Percentiles rank a stretch among this genome's conserved stretches.
Evolutionary conservation across 2,113 vertebrate species (phyloP).

Genomic region (Neotoma lepida): DNA sequence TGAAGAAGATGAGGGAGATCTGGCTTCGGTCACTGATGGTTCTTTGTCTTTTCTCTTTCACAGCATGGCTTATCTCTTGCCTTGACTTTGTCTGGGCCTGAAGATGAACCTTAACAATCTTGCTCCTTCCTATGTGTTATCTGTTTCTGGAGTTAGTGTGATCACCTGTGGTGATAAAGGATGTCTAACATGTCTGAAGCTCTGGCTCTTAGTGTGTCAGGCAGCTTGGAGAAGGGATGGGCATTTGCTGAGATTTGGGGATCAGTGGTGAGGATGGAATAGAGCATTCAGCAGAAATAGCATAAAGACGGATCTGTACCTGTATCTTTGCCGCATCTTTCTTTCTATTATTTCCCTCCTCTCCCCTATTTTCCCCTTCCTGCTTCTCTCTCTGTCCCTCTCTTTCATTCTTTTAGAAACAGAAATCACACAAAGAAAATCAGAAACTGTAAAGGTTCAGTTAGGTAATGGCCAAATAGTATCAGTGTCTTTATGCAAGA

Average conservation of each 20-base stretch:
- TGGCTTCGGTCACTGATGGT: not conserved
- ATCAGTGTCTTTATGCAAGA: not conserved
- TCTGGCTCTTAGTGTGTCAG: not conserved
- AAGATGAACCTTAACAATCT: not conserved
- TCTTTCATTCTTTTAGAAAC: not conserved
- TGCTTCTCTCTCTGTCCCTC: rapidly evolving
- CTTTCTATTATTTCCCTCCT: not conserved
- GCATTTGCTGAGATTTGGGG: not conserved
- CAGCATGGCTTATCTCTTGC: not conserved
- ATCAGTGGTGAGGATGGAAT: not conserved
- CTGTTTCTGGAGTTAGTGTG: not conserved
- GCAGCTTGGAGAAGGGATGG: not conserved
- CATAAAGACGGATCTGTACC: not conserved
- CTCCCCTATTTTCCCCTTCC: not conserved
- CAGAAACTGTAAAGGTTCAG: not conserved
- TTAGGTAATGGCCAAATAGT: not conserved
- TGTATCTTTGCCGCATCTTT: not conserved
- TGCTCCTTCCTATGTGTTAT: not conserved
- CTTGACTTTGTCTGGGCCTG: not conserved
- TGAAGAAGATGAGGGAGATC: too few species aligned
- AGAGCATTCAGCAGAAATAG: not conserved
- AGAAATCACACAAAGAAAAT: not conserved
- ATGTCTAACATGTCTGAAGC: not conserved
- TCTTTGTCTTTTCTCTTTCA: not conserved
- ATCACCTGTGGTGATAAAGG: not conserved